Evolutionary conservation across 2,888 invertebrate genomes (phyloP), one percentile per base, ranked within the genome.

Genomic region (Rugalucina vietnamica): DNA sequence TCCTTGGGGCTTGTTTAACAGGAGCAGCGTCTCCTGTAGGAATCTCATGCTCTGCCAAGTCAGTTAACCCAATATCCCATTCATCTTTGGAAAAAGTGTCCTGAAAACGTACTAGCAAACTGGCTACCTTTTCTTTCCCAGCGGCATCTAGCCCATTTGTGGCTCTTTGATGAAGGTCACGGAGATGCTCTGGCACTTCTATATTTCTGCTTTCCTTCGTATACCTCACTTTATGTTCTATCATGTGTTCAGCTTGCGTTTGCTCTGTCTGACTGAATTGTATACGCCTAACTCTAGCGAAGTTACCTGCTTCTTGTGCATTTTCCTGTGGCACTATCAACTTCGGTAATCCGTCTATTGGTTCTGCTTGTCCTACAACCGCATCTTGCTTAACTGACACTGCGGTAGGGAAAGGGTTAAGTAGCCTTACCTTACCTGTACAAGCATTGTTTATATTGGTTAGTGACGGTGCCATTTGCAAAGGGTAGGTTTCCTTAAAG

Each of bases 381-480:
- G 82, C 76, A 60, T 88, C 82, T 49, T 83, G 80, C 5, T 49
- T 54, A 8, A 87, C 54, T 29, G 79, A 36, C 1, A 76, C 70
- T 29, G 73, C 36, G 8, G 24, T 76, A 43, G 77, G 57, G 72
- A 81, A 84, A 18, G 86, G 84, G 39, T 88, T 87, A 32, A 84
- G 34, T 21, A 89, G 2, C 24, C 89, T 79, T 0, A 86, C 74
- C 57, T 87, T 84, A 71, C 29, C 43, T 54, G 87, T 87, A 4
- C 69, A 27, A 24, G n/a, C 36, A 27, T 69, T 14, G n/a, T 72
- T 81, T 21, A 83, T 69, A 70, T 87, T 81, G 34, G 83, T 78
- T 10, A 87, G 43, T 24, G 76, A 37, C n/a, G 81, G n/a, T 21
- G 88, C 84, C 79, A 88, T 75, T 49, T 78, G 36, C 24, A 88